Conservation (phyloP, 2,888 invertebrate genomes). For the Xestia sexstrigata region DNA sequence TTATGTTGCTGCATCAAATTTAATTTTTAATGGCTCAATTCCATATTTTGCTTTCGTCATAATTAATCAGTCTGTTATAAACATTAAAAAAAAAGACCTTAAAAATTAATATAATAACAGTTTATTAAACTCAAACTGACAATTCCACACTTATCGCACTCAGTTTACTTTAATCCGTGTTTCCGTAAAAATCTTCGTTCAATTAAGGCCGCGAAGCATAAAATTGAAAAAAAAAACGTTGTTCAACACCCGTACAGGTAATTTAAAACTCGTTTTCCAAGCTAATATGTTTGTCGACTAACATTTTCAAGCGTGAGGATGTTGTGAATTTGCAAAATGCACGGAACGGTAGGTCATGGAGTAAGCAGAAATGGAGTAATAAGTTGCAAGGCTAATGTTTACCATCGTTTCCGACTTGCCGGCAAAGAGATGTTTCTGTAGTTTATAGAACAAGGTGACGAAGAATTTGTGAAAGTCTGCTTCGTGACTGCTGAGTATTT, state of each 20-base stretch:
- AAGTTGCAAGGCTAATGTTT: constrained; percentile 12
- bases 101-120: neutral
- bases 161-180: constrained; percentile 4
- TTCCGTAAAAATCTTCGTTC: constrained; percentile 19
- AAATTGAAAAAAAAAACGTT: constrained; percentile 47
- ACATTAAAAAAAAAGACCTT: neutral
- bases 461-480: too few species aligned
- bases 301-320: constrained; percentile 43
- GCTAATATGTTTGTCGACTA: constrained; percentile 46
- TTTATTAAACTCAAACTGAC: neutral
- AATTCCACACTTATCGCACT: constrained; percentile 11
- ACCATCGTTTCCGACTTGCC: neutral
- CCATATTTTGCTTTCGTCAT: neutral
- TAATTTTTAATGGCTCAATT: neutral
- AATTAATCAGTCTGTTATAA: neutral
- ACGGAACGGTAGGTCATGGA: constrained; percentile 18
- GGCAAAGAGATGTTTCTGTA: neutral
- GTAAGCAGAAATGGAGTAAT: constrained; percentile 33
- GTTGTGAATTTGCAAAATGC: constrained; percentile 55
- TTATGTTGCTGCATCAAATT: neutral
- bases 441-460: constrained; percentile 3
- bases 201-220: constrained; percentile 49
- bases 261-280: constrained; percentile 61
- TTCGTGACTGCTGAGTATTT: too few species aligned
- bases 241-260: constrained; percentile 40